Evolutionary conservation across 2,888 invertebrate genomes (phyloP), one percentile per base, ranked within the genome.

Genomic region (Lycaena phlaeas): DNA sequence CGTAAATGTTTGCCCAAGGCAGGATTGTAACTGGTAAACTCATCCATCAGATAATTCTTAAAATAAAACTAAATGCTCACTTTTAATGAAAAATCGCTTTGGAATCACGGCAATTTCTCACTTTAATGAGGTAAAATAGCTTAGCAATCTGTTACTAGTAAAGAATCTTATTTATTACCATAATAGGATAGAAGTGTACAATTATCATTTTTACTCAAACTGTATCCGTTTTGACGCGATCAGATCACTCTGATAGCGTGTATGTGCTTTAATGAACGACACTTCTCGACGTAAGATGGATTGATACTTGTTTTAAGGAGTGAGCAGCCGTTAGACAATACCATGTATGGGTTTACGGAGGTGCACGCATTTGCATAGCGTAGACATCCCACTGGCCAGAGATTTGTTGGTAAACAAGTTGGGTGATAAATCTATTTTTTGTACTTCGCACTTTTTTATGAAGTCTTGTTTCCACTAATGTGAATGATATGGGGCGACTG

Each of bases 161-260:
- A 46, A 45, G 45, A 38, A 51, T 52, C 43, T 45, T 48, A 46
- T 47, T 47, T 48, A 48, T 43, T 41, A 41, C 51, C 48, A 42
- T 52, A 49, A 48, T 25, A 29, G 48, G 46, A 34, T 14, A 15
- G 26, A 14, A 14, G 12, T n/a, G 14, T n/a, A 26, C 36, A 27
- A 37, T 27, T 37, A 27, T 15, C 27, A 27, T 27, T 37, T 27
- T 38, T 27, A 6, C 27, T 27, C 11, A 27, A 38, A 15, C 5
- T 11, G 27, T 15, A 27, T 38, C 37, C 15, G 17, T 27, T 17
- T 17, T 27, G 27, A 34, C 18, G 22, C 34, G 34, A 22, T 22
- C 22, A 7, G 34, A 14, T 22, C 9, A 18, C 22, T 11, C 18
- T 4, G 34, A 18, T 22, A 12, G 15, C 18, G 22, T 34, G 22